Evolutionary conservation across 1,140 invertebrate genomes (phyloP), one percentile per base, ranked within the genome.

Genomic region (Drosophila grimshawi): DNA sequence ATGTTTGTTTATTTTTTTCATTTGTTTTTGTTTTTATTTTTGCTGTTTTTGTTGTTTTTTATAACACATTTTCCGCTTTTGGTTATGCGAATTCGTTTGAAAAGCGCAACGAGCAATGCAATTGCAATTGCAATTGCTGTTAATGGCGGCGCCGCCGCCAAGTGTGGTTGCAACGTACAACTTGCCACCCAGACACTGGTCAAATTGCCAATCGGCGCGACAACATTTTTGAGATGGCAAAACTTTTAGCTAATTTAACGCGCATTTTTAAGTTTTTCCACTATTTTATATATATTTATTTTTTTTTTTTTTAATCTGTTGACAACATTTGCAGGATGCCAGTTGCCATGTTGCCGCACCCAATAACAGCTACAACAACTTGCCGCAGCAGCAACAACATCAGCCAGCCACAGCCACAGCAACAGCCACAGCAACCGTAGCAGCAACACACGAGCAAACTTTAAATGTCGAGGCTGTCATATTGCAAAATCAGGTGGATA

Each of bases 401-500:
- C 60, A 49, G 5, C 69, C 59, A 63, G 77, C 72, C 57, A 43
- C 35, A 29, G 53, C 74, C 19, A 65, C 57, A 73, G 33, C 49
- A 56, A 52, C 74, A 49, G 29, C 76, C 33, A 2, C 64, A 45
- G 7, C 64, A 60, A 3, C 73, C 60, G 0, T 63, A 27, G 0
- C 62, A 55, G 5, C 62, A 48, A 4, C 77, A 60, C 66, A 76
- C 39, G 70, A 82, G 63, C 65, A 66, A 51, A 66, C 72, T 37
- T 56, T 89, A 77, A 92, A 92, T 88, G 85, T 95, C 82, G 95
- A 96, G 93, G 95, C 94, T 79, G 94, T 95, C 70, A 94, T 94
- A 60, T 93, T 96, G 67, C 95, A 96, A 91, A 95, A 95, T 82
- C 95, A 96, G 92, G 94, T 96, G 76, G 95, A 96, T 78, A 96